Percentiles rank a stretch among this genome's conserved stretches.
Evolutionary conservation across 2,797 vertebrate species (phyloP).

Genomic region (Tenualosa thibaudeaui): DNA sequence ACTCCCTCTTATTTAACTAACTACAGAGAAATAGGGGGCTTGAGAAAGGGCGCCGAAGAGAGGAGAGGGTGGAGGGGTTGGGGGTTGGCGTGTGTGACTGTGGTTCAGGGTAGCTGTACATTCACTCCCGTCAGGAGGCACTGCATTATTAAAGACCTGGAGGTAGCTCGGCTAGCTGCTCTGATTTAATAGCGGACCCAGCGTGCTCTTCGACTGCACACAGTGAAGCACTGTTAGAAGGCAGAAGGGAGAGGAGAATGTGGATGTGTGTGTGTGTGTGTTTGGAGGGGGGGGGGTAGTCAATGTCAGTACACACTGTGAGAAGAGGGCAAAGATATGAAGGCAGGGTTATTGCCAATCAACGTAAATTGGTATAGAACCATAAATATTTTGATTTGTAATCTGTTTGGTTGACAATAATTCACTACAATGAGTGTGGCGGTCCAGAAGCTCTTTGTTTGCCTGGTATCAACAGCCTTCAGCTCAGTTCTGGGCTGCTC

Average conservation of each 20-base stretch:
- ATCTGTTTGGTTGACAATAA: not conserved
- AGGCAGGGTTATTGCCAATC: not conserved
- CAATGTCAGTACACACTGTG: not conserved
- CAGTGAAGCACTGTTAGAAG: not conserved
- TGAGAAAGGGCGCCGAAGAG: not conserved
- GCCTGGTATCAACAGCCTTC: not conserved
- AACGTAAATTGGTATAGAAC: not conserved
- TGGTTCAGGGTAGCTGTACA: not conserved
- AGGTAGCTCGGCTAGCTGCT: constrained; percentile 6
- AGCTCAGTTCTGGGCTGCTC: not conserved
- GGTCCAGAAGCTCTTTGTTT: not conserved
- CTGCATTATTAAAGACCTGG: constrained; percentile 10
- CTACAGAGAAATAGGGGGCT: not conserved
- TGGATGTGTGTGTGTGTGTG: not conserved
- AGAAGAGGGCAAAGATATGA: not conserved
- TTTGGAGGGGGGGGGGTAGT: not conserved
- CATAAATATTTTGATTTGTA: not conserved
- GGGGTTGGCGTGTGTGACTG: not conserved
- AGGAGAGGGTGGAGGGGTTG: not conserved
- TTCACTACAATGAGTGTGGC: not conserved
- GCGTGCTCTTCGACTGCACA: not conserved
- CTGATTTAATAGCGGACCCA: not conserved
- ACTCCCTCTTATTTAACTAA: not conserved
- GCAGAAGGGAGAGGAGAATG: not conserved
- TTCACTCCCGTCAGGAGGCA: not conserved